These are phyloP conservation scores for Gymnosoma rotundatum DNA, from an alignment of 2,888 invertebrate species.

Conservation along the genomic window DNA sequence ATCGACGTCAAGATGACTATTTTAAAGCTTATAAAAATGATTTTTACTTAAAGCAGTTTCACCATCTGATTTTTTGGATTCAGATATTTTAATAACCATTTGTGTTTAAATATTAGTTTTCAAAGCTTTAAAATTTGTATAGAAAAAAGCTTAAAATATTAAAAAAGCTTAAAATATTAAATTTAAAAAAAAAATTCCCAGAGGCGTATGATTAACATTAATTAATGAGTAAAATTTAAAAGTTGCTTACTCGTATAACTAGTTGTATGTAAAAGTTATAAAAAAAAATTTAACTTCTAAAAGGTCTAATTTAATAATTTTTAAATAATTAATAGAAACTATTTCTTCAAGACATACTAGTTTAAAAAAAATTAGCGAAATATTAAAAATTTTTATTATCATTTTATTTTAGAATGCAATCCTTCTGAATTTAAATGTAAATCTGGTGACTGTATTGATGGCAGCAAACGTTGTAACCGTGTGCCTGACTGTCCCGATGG, in stretches of 20 bases:
- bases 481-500: slow-evolving; percentile 84
- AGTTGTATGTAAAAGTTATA: background rate
- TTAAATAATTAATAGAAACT: too few species aligned
- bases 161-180: background rate
- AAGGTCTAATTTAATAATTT: too few species aligned
- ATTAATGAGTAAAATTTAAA: background rate
- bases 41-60: too few species aligned
- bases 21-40: too few species aligned
- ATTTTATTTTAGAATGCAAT: slow-evolving; percentile 83
- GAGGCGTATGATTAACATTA: background rate
- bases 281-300: background rate
- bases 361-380: too few species aligned
- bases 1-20: too few species aligned
- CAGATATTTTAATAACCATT: too few species aligned
- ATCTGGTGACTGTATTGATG: slow-evolving; percentile 85
- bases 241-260: background rate
- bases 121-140: too few species aligned
- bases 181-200: background rate
- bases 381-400: too few species aligned
- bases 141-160: background rate
- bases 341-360: too few species aligned
- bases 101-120: too few species aligned
- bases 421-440: slow-evolving; percentile 85
- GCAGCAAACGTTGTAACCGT: slow-evolving; percentile 83
- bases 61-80: too few species aligned